phyloP scores from a whole-genome alignment of 2,888 invertebrate species.

The Eugnorisma glareosa region DNA sequence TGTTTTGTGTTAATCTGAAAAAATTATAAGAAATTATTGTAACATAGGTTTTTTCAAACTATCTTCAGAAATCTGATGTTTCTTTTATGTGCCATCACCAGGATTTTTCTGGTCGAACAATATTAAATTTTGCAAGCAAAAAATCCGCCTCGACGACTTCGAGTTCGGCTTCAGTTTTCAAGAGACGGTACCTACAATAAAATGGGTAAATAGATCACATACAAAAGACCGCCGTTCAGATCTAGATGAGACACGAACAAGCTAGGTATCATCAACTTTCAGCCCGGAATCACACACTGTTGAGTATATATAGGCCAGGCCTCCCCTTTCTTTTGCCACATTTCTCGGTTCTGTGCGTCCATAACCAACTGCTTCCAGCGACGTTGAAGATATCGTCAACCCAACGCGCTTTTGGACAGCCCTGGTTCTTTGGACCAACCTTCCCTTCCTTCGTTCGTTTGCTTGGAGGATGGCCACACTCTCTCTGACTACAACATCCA shows the following conservation, averaged over 20 bases:
- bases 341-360: background rate
- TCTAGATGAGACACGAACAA: background rate
- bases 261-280: background rate
- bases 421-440: too few relatives aligned
- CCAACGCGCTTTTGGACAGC: too few relatives aligned
- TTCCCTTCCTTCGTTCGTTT: too few relatives aligned
- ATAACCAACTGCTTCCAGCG: background rate
- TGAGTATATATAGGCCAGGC: too few relatives aligned
- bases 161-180: background rate
- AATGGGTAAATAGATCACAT: background rate
- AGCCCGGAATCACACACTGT: background rate
- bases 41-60: background rate
- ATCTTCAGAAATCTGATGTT: background rate
- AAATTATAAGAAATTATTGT: conserved; percentile 13
- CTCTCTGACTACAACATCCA: conserved; percentile 98
- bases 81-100: background rate
- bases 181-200: background rate
- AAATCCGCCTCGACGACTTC: background rate
- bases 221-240: background rate
- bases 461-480: conserved; percentile 98
- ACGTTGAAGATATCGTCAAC: background rate
- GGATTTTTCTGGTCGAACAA: background rate
- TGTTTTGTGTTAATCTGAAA: conserved; percentile 87
- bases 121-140: background rate
- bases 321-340: background rate